These are phyloP conservation scores for Sternotherus odoratus DNA, from an alignment of 2,797 vertebrate species.

Conservation along the genomic window DNA sequence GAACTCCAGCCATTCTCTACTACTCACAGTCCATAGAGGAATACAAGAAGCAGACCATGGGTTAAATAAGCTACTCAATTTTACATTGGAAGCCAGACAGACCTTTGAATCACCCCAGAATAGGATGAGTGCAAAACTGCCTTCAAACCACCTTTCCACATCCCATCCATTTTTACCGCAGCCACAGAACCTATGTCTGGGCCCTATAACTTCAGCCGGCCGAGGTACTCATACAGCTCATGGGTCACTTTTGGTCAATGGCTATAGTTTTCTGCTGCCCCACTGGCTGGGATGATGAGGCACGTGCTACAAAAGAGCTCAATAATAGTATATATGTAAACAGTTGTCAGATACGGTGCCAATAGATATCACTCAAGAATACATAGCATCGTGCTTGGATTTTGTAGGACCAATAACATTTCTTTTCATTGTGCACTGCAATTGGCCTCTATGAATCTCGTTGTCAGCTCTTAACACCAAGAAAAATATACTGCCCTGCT, in stretches of 20 bases:
- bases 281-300: background rate
- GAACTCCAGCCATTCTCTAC: background rate
- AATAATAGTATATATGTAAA: background rate
- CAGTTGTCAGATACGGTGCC: background rate
- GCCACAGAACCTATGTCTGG: background rate
- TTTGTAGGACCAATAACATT: background rate
- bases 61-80: background rate
- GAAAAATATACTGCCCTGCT: no score
- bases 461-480: background rate
- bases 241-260: background rate
- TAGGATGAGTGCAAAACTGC: accelerated
- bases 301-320: background rate
- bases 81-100: background rate
- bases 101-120: accelerated
- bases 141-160: accelerated
- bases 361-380: background rate
- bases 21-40: accelerated
- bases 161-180: accelerated
- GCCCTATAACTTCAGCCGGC: background rate
- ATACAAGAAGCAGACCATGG: accelerated
- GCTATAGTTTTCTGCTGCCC: accelerated
- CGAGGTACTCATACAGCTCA: background rate
- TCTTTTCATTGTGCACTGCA: background rate
- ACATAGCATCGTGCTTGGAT: background rate
- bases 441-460: background rate